phyloP scores from a whole-genome alignment of 2,797 vertebrate species.

The Salmo trutta region DNA sequence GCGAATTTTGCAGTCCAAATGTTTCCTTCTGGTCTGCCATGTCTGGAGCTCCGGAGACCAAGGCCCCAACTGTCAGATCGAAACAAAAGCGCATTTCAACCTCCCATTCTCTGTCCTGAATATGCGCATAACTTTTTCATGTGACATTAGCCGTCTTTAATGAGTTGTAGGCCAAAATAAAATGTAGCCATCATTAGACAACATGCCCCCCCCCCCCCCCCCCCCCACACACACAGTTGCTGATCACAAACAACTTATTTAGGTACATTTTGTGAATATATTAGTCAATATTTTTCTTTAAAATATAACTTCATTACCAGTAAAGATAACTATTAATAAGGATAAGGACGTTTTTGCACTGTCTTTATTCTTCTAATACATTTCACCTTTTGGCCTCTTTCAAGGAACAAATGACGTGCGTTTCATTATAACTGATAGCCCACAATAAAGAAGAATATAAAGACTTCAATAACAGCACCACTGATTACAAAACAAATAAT shows the following conservation, averaged over 20 bases:
- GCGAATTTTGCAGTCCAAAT: slow-evolving; percentile 85
- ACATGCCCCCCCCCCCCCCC: neutral
- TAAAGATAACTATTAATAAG: no score
- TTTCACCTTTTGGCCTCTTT: no score
- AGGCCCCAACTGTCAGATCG: slow-evolving; percentile 51
- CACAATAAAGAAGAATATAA: neutral
- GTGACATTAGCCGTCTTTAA: neutral
- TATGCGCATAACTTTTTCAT: neutral
- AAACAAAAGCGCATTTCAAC: slow-evolving; percentile 29
- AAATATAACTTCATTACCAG: no score
- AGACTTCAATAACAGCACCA: neutral
- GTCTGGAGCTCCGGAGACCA: slow-evolving; percentile 37
- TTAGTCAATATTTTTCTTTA: no score
- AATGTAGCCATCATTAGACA: neutral
- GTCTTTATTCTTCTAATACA: no score
- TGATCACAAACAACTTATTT: neutral
- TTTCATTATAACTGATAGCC: neutral
- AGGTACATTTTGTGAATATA: no score
- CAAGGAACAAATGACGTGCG: neutral
- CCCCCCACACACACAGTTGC: neutral
- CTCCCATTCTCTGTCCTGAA: slow-evolving; percentile 22
- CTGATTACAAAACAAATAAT: neutral
- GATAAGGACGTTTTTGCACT: no score
- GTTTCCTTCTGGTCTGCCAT: slow-evolving; percentile 93
- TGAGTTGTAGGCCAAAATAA: neutral